phyloP scores from a whole-genome alignment of 2,113 vertebrate genomes.

The Sialia sialis region DNA sequence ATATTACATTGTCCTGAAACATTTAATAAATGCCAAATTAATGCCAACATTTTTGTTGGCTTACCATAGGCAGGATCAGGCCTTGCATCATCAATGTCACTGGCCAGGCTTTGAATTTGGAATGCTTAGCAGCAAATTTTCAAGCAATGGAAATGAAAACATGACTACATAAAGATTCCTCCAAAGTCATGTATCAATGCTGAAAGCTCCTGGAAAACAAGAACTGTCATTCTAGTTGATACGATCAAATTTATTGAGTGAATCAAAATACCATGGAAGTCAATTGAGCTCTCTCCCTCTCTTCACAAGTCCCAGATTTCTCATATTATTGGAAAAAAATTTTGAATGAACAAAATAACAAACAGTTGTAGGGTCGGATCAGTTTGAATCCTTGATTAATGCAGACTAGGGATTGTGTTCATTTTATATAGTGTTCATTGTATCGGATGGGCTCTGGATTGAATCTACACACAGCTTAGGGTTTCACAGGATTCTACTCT shows the following conservation, averaged over 20 bases:
- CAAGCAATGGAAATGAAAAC: neutral
- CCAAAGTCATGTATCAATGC: neutral
- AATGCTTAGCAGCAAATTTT: neutral
- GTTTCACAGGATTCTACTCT: neutral
- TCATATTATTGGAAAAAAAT: neutral
- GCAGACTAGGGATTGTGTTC: neutral
- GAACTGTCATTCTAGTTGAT: neutral
- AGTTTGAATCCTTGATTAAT: neutral
- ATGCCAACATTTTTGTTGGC: neutral
- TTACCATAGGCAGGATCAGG: neutral
- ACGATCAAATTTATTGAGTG: neutral
- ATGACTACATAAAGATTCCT: neutral
- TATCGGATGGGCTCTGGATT: neutral
- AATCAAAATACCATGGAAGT: neutral
- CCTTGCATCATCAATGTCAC: neutral
- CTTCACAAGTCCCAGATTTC: neutral
- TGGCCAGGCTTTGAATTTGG: neutral
- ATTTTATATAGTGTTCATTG: neutral
- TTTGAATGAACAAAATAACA: neutral
- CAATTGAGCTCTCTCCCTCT: neutral
- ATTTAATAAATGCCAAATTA: neutral
- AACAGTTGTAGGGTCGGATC: neutral
- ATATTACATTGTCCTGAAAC: neutral
- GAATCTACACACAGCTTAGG: neutral
- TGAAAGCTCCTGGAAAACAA: neutral